Conservation (phyloP, 2,797 vertebrate genomes). For the Sorex maritimensis region DNA sequence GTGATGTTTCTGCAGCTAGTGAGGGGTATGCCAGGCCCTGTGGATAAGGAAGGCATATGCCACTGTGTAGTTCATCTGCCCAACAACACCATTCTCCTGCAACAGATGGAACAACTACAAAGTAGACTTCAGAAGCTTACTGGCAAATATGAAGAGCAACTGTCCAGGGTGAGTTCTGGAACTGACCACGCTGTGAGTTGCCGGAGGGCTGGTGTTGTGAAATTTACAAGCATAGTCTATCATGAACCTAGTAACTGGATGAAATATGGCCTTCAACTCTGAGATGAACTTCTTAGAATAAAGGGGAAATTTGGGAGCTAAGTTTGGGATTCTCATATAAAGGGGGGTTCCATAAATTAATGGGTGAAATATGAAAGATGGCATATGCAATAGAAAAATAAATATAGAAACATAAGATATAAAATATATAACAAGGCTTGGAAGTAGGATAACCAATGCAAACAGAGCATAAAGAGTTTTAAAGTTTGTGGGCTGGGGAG, state of each 20-base stretch:
- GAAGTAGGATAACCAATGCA: no score
- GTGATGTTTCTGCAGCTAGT: conserved; percentile 60
- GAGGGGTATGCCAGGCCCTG: conserved; percentile 86
- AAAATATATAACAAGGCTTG: no score
- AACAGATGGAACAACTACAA: conserved; percentile 58
- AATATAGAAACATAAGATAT: no score
- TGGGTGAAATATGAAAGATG: neutral
- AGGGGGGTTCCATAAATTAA: neutral
- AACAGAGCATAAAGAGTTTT: no score
- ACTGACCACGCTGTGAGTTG: neutral
- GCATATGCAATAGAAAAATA: no score
- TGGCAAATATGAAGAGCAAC: conserved; percentile 33
- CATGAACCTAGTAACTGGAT: neutral
- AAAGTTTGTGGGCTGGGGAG: no score
- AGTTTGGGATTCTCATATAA: neutral
- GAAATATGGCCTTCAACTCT: neutral
- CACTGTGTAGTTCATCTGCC: conserved; percentile 89
- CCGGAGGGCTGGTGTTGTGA: no score
- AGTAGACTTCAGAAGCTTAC: conserved; percentile 34
- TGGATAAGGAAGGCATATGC: conserved; percentile 87
- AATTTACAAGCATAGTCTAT: neutral
- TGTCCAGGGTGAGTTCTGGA: conserved; percentile 65
- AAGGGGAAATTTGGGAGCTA: neutral
- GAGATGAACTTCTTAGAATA: neutral
- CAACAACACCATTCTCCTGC: conserved; percentile 86